Conservation (phyloP, 2,113 vertebrate genomes). For the Canis aureus region DNA sequence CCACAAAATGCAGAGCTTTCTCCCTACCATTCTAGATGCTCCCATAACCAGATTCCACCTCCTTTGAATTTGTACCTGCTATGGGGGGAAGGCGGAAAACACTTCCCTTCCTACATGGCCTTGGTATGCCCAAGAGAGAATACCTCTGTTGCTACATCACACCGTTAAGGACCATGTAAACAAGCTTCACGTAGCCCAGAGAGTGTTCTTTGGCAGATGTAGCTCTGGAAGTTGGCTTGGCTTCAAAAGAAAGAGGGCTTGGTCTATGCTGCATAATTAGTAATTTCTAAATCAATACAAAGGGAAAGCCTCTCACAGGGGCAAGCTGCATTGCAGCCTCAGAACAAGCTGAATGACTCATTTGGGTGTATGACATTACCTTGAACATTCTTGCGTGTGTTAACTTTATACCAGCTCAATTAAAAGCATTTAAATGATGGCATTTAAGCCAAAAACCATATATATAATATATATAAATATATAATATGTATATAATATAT, state of each 20-base stretch:
- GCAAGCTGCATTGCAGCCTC: background rate
- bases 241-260: background rate
- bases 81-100: background rate
- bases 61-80: background rate
- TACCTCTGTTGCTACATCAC: background rate
- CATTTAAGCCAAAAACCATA: background rate
- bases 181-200: background rate
- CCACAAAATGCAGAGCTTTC: background rate
- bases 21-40: background rate
- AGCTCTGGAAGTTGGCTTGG: background rate
- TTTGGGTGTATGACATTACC: background rate
- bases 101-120: background rate
- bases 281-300: background rate
- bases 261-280: background rate
- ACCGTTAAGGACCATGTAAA: background rate
- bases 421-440: background rate
- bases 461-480: background rate
- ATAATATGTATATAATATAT: background rate
- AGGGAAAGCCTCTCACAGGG: background rate
- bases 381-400: background rate
- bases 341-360: background rate
- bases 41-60: background rate
- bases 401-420: background rate
- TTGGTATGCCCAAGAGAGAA: background rate
- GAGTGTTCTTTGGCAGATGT: background rate